Percentiles rank a stretch among this genome's conserved stretches.
Conservation (phyloP, 2,113 vertebrate genomes). For the Rhea americana region DNA sequence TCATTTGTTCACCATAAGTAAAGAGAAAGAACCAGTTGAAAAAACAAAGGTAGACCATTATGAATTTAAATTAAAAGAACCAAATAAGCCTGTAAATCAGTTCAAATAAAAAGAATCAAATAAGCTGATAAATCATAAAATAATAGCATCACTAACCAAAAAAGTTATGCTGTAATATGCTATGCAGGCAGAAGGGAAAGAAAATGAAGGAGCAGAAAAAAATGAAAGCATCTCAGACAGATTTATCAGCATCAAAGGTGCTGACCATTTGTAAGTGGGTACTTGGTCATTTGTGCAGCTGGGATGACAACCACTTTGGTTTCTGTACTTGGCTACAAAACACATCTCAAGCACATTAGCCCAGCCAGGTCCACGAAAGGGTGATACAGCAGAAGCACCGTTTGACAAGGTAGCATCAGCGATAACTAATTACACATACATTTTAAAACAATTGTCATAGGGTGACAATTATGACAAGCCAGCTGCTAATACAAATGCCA, state of each 20-base stretch:
- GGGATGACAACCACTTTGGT: background rate
- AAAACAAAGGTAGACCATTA: background rate
- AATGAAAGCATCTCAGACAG: background rate
- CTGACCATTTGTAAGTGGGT: background rate
- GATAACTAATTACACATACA: background rate
- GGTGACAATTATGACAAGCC: background rate
- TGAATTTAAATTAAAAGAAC: background rate
- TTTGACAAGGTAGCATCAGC: background rate
- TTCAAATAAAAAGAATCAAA: background rate
- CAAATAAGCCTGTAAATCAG: fast-evolving
- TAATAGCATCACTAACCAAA: background rate
- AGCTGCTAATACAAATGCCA: background rate
- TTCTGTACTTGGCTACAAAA: background rate
- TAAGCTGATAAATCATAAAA: background rate
- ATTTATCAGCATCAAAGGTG: background rate
- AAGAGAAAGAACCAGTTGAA: background rate
- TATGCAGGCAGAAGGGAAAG: background rate
- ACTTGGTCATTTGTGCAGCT: background rate
- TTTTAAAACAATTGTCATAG: too few relatives aligned
- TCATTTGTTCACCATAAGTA: background rate
- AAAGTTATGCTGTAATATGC: background rate
- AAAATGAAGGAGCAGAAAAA: background rate
- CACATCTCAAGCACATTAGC: background rate
- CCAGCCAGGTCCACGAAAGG: background rate
- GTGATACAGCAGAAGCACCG: fast-evolving